Base-by-base conservation (phyloP, 2,888 invertebrate genomes). In the Drosophila macrospina region DNA sequence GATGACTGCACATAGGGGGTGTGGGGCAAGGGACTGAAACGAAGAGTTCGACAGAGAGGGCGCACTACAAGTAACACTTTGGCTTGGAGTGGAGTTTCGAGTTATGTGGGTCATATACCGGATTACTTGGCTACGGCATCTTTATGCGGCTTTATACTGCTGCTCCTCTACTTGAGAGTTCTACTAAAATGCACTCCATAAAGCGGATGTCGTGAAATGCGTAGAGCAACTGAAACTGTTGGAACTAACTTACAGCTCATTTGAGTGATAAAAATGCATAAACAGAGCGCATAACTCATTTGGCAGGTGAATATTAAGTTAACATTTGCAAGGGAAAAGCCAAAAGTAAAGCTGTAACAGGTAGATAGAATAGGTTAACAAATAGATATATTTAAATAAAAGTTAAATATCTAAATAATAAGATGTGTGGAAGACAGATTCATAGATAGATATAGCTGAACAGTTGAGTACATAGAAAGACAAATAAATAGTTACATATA, bases 1-100 rank as follows among this genome's bases (percentile, higher is more conserved):
- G 88, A 68, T 67, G 83, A 65, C 61, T 67, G 60, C 80, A 57
- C 65, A 11, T 32, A 10, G 32, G 30, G 57, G 8, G 36, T 4
- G 16, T 10, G 15, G 42, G 30, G 5, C 7, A 20, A 20, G 47
- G 16, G 24, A 24, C 6, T 6, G 7, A 8, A 6, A 44, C n/a
- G 30, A 30, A 20, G 15, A 15, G 15, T 26, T 42, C 45, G 20
- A 30, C 52, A 34, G 6, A 44, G 55, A 44, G 50, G 51, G 41
- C 73, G 67, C 20, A 62, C 41, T 48, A 62, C 54, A 74, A 72
- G 57, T 32, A 74, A 68, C 74, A 74, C 79, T 75, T 74, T 54
- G 74, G 57, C 48, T 63, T 34, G 48, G 26, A 60, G 41, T 51
- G 16, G 32, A 70, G 57, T 36, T 55, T 42, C 7, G 20, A 57